Evolutionary conservation across 2,113 vertebrate species (phyloP).

Genomic region (Spermophilus dauricus): DNA sequence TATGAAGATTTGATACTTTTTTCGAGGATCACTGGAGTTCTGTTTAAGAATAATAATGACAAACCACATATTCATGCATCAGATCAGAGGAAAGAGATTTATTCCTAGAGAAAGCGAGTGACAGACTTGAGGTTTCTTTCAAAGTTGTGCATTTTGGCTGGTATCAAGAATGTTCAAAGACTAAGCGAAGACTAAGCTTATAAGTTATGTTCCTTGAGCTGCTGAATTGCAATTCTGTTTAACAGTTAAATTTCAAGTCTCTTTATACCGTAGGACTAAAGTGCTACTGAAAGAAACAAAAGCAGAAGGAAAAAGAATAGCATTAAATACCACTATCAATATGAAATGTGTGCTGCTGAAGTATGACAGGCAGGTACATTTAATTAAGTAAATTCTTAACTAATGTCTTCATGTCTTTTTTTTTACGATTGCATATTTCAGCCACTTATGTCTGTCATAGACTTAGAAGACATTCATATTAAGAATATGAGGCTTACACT

Average conservation of each 20-base stretch:
- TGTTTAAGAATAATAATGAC: slow-evolving; percentile 42
- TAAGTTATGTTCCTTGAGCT: slow-evolving; percentile 18
- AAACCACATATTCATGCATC: background rate
- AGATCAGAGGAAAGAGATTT: background rate
- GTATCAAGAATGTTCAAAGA: slow-evolving; percentile 36
- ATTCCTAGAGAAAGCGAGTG: slow-evolving; percentile 15
- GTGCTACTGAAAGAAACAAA: slow-evolving; percentile 29
- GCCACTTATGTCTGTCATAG: background rate
- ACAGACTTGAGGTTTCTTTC: slow-evolving; percentile 11
- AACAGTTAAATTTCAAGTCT: slow-evolving; percentile 46
- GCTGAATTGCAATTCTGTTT: slow-evolving; percentile 25
- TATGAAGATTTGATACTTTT: slow-evolving; percentile 28
- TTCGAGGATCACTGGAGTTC: slow-evolving; percentile 7
- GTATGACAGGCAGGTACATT: background rate
- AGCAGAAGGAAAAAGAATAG: background rate
- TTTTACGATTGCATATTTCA: slow-evolving; percentile 17
- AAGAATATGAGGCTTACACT: slow-evolving; percentile 19
- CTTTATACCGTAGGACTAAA: background rate
- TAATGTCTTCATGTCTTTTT: background rate
- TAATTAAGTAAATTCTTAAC: slow-evolving; percentile 56
- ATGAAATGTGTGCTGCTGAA: background rate
- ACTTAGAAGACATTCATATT: slow-evolving; percentile 20
- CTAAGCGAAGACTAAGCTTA: slow-evolving; percentile 15
- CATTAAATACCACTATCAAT: background rate
- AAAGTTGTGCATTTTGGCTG: slow-evolving; percentile 63